Evolutionary conservation across 2,888 invertebrate genomes (phyloP), one percentile per base, ranked within the genome.

Genomic region (Pterobdella sp.): DNA sequence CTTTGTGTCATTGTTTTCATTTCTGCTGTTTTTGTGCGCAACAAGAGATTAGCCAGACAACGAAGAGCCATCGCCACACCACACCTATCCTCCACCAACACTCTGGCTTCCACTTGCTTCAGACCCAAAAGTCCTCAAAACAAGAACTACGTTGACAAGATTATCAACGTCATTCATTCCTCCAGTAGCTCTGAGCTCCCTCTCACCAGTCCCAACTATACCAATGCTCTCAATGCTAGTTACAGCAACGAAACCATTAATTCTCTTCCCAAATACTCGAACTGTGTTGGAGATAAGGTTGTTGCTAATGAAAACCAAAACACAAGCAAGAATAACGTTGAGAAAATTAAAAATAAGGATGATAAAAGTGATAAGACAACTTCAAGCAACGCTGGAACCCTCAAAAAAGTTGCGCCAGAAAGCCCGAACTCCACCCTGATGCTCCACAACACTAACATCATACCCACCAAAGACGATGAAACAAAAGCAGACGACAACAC

Each of bases 1-100:
- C 35, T 70, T 34, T 70, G 70, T 34, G 56, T 42, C 14, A 29
- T 52, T 18, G 34, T 70, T 56, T 56, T 56, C n/a, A n/a, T 32
- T 60, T 3, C 36, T 56, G 35, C 56, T 42, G 32, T 7, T 60
- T 14, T 32, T 56, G 52, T n/a, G n/a, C 60, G 56, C 36, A 1
- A 31, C 49, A 32, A 52, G 56, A 60, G 14, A 56, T 22, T 26
- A 22, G 60, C n/a, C 4, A 56, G 34, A 32, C 42, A 70, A 49
- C 31, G 70, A 2, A 2, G 60, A n/a, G 56, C 10, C 3, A 4
- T 14, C 4, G 3, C 14, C 32, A 65, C 35, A 4, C 34, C 35
- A 7, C 4, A 32, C 35, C 35, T 32, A 29, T 32, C 34, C 31
- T 65, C 32, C 65, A 65, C 65, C 31, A 56, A 49, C 34, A 49